Conservation (phyloP, 1,140 invertebrate genomes). For the Bombus haemorrhoidalis region DNA sequence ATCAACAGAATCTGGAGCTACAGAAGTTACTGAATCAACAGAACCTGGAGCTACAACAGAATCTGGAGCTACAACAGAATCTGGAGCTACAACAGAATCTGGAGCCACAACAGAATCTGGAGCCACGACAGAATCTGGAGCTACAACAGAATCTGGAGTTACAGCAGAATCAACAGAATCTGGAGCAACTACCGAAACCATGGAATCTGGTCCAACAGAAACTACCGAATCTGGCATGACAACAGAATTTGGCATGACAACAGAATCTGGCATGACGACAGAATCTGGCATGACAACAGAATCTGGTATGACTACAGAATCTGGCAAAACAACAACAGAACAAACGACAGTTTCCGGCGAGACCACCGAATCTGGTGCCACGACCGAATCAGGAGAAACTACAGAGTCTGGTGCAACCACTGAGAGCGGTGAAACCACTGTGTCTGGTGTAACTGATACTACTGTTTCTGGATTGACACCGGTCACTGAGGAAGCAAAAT, state of each 20-base stretch:
- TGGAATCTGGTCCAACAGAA: too few relatives aligned
- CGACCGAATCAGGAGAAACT: constrained; percentile 54
- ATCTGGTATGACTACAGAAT: constrained; percentile 63
- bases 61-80: constrained; percentile 47
- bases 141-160: constrained; percentile 55
- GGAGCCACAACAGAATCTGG: constrained; percentile 45
- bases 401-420: constrained; percentile 57
- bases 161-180: constrained; percentile 62
- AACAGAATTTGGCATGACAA: constrained; percentile 59
- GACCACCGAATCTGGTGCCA: constrained; percentile 62
- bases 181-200: constrained; percentile 66
- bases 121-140: constrained; percentile 58
- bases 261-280: constrained; percentile 63
- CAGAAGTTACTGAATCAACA: too few relatives aligned
- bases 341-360: constrained; percentile 60
- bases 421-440: constrained; percentile 52
- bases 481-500: constrained; percentile 50
- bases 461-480: constrained; percentile 61
- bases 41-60: constrained; percentile 26
- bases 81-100: not conserved
- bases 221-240: constrained; percentile 52
- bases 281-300: constrained; percentile 55
- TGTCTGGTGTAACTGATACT: constrained; percentile 39
- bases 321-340: constrained; percentile 54
- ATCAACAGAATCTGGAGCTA: constrained; percentile 41